Percentiles rank a stretch among this genome's conserved stretches.
Evolutionary conservation across 2,888 invertebrate species (phyloP).

Genomic region (Eupsilia transversa): DNA sequence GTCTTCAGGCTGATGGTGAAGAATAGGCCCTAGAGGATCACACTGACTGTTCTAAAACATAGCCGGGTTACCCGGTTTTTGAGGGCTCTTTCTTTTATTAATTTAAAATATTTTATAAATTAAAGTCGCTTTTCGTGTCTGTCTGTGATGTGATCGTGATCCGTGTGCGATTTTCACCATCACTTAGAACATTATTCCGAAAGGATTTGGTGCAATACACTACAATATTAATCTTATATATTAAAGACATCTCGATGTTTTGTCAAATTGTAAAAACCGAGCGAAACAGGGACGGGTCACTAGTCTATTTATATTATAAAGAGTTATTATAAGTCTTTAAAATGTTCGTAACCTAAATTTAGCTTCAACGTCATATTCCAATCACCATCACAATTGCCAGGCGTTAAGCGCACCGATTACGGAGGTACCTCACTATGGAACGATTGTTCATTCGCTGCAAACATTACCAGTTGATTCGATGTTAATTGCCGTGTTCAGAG

Average conservation of each 20-base stretch:
- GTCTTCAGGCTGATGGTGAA: not conserved
- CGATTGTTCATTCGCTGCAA: slow-evolving; percentile 52
- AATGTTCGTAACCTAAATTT: slow-evolving; percentile 19
- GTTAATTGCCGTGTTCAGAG: slow-evolving; percentile 40
- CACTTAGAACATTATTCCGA: too few species aligned
- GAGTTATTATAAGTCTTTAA: not conserved
- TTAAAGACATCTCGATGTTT: too few species aligned
- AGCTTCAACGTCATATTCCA: slow-evolving; percentile 37
- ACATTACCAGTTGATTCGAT: slow-evolving; percentile 46
- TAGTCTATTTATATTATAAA: not conserved
- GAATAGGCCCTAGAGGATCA: too few species aligned
- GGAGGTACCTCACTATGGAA: slow-evolving; percentile 25
- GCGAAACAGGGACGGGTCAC: too few species aligned
- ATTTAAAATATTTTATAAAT: not conserved
- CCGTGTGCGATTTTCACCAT: too few species aligned
- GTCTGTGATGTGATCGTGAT: too few species aligned
- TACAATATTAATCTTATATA: too few species aligned
- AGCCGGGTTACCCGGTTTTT: not conserved
- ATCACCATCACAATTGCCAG: slow-evolving; percentile 37
- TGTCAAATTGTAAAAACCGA: too few species aligned
- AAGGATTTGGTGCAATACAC: too few species aligned
- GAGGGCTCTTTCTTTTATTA: not conserved
- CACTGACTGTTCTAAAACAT: not conserved
- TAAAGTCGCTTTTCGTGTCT: too few species aligned
- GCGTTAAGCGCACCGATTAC: slow-evolving; percentile 48